These are phyloP conservation scores for Macropis europaea DNA, from an alignment of 2,888 invertebrate genomes.

Conservation along the genomic window DNA sequence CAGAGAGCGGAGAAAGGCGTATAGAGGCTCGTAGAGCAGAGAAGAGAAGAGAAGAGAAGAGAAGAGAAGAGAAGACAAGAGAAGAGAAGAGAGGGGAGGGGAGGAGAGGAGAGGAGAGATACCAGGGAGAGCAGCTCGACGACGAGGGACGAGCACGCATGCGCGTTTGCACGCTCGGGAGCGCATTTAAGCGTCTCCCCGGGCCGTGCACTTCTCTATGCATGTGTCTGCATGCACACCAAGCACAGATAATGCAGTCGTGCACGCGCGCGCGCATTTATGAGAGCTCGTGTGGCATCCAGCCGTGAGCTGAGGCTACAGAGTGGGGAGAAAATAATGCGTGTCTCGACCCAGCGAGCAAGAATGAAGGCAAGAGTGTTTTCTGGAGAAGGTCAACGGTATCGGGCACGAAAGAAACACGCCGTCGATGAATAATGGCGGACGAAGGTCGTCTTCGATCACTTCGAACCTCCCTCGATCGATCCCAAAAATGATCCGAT, in stretches of 20 bases:
- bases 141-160: constrained; percentile 44
- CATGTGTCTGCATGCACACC: background rate
- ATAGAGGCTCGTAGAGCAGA: background rate
- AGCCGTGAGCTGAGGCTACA: constrained; percentile 9
- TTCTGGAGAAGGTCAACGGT: constrained; percentile 68
- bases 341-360: constrained; percentile 61
- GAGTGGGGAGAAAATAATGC: constrained; percentile 56
- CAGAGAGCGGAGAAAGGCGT: background rate
- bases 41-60: background rate
- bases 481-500: background rate
- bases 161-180: constrained; percentile 59
- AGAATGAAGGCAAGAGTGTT: constrained; percentile 68
- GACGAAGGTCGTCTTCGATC: constrained; percentile 57
- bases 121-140: constrained; percentile 22
- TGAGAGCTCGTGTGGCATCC: constrained; percentile 39
- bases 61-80: background rate
- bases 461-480: too few species aligned
- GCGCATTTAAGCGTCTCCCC: constrained; percentile 57
- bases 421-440: constrained; percentile 53
- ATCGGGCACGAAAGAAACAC: constrained; percentile 53
- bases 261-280: constrained; percentile 27
- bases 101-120: constrained; percentile 5
- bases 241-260: constrained; percentile 15
- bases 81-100: background rate
- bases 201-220: constrained; percentile 36